Base-by-base conservation (phyloP, 1,140 invertebrate genomes). In the Anagrus nilaparvatae region DNA sequence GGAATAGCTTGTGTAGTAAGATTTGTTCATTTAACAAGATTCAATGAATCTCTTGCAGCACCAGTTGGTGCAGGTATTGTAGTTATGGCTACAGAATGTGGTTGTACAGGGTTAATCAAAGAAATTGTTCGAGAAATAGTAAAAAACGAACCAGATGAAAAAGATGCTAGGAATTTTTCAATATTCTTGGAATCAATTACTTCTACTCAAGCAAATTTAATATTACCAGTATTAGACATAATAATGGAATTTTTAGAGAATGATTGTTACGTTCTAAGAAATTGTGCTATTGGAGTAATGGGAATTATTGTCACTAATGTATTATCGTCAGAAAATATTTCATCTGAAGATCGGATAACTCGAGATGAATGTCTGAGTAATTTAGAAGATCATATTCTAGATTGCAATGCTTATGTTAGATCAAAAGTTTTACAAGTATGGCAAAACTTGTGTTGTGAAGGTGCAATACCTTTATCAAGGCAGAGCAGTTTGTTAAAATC, bases 331-430 rank as follows among this genome's bases (percentile, higher is more conserved):
- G 84, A 87, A 49, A 71, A 79, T 20, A 62, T 89, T 8, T 67
- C 74, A 21, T 71, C 79, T n/a, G 78, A 80, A 45, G 65, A 75
- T 31, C 75, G 75, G 49, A 63, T 72, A 19, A 67, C 72, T 30
- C 70, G 85, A 3, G 78, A 87, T 54, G 74, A 82, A 49, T 81
- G 85, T 43, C 66, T 90, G 2, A 76, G 84, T 42, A 69, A 74
- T 48, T 61, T 91, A 4, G 70, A 84, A 55, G 79, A 86, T n/a
- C 88, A 92, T 58, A 75, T 91, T 31, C 75, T 82, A 48, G 90
- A 94, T 61, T 54, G 75, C 2, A 81, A 88, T 52, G 82, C 87
- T 4, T 88, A 85, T 57, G 87, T 91, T 1, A 70, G 90, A 39
- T 81, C 83, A 30, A 85, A 82, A 65, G 79, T 82, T 3, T 65